Evolutionary conservation across 1,140 invertebrate species (phyloP).

Genomic region (Heliconius melpomene): DNA sequence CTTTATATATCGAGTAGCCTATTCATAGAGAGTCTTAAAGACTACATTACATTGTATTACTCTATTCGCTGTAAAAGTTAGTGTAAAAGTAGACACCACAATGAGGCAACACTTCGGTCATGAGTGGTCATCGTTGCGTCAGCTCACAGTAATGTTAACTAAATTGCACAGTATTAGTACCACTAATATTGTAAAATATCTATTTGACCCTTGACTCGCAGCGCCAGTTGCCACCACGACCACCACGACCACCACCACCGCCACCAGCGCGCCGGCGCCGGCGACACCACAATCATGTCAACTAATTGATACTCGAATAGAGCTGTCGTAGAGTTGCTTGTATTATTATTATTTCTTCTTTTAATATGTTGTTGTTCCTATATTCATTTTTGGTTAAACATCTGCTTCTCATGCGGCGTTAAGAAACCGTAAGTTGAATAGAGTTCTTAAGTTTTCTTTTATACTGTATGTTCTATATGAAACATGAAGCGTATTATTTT

Average conservation of each 20-base stretch:
- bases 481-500: neutral
- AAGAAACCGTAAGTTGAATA: too few species aligned
- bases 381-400: too few species aligned
- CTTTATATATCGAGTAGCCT: too few species aligned
- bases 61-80: neutral
- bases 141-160: neutral
- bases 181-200: neutral
- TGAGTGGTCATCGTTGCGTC: neutral
- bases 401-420: too few species aligned
- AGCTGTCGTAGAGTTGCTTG: neutral
- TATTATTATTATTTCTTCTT: neutral
- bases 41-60: too few species aligned
- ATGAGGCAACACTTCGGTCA: too few species aligned
- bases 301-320: neutral
- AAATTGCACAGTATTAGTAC: neutral
- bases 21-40: too few species aligned
- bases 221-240: neutral
- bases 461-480: too few species aligned
- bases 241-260: too few species aligned
- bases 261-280: neutral
- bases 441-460: too few species aligned
- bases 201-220: neutral
- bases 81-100: neutral
- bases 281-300: neutral
- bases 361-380: neutral